Evolutionary conservation across 2,113 vertebrate genomes (phyloP), one percentile per base, ranked within the genome.

Genomic region (Cyprinodon brontotheroides): DNA sequence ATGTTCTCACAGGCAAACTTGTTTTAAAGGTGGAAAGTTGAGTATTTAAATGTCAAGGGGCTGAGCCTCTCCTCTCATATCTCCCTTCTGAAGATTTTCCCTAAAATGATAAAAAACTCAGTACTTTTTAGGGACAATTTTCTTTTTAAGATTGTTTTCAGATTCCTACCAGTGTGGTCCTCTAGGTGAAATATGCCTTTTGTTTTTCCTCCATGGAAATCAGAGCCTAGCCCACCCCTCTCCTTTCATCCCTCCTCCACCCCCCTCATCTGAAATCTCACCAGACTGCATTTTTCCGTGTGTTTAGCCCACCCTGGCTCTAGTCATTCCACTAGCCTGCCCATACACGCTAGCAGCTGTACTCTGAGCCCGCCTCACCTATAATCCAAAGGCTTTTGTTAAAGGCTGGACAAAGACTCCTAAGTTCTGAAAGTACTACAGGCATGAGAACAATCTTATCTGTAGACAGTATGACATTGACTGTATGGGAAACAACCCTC

Each of bases 211-310:
- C 75, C 38, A 70, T 45, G 79, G 62, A 81, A 29, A 63, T 89
- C 84, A 89, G 84, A 82, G 84, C 82, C 80, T 81, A 77, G 39
- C 78, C 79, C 68, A 15, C 77, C 48, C 65, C 36, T 76, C 50
- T n/a, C 72, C 70, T 48, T 36, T 45, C 73, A 60, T 48, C 36
- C 45, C 59, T 66, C 13, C 13, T 71, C 64, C 53, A 45, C 60
- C 73, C 53, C 68, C 75, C 84, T 87, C 84, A 91, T 92, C 91
- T 92, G 86, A 77, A 93, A 93, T 92, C 94, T 94, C 87, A 92
- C 92, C 91, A 87, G 91, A 93, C 94, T 79, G 82, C 94, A 94
- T 95, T 94, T 92, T 93, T 94, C 40, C 53, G 73, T 81, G 85
- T 65, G 74, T 78, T 93, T 88, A 89, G 88, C 91, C 92, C 92